Conservation (phyloP, 2,113 vertebrate genomes). For the Psettodes erumei region DNA sequence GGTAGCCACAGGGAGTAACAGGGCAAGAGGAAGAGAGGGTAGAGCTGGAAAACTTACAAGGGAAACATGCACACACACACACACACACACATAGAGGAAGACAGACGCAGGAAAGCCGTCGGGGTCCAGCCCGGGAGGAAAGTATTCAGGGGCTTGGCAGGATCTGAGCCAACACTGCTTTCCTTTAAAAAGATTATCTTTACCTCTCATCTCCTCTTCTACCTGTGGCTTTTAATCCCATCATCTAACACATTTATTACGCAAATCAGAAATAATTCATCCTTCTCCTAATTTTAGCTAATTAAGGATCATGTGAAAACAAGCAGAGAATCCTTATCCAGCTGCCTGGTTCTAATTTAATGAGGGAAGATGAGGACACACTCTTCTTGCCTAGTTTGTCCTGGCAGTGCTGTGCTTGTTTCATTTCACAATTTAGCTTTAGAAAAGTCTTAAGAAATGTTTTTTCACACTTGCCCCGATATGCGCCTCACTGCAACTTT, state of each 20-base stretch:
- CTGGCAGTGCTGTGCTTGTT: too few species aligned
- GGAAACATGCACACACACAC: too few species aligned
- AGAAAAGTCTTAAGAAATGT: too few species aligned
- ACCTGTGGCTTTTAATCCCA: slow-evolving; percentile 40
- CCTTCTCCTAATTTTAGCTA: slow-evolving; percentile 33
- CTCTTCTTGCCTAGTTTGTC: background rate
- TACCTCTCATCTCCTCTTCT: slow-evolving; percentile 13
- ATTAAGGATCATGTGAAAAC: slow-evolving; percentile 43
- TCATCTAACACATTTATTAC: slow-evolving; percentile 20
- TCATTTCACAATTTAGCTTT: too few species aligned
- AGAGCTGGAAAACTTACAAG: slow-evolving; percentile 5
- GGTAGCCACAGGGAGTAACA: slow-evolving; percentile 20
- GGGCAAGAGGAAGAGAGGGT: background rate
- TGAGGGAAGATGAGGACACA: slow-evolving; percentile 20
- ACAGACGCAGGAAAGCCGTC: slow-evolving; percentile 4
- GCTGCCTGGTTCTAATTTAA: slow-evolving; percentile 27
- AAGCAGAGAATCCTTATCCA: slow-evolving; percentile 14
- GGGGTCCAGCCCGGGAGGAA: slow-evolving; percentile 34
- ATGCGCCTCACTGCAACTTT: too few species aligned
- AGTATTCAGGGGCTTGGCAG: background rate
- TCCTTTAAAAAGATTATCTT: slow-evolving; percentile 19
- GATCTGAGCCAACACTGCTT: slow-evolving; percentile 19
- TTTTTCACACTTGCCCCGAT: too few species aligned
- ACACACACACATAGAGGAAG: background rate
- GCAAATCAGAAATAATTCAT: slow-evolving; percentile 49